phyloP scores from a whole-genome alignment of 2,888 invertebrate species.

The Lasioglossum malachurum region DNA sequence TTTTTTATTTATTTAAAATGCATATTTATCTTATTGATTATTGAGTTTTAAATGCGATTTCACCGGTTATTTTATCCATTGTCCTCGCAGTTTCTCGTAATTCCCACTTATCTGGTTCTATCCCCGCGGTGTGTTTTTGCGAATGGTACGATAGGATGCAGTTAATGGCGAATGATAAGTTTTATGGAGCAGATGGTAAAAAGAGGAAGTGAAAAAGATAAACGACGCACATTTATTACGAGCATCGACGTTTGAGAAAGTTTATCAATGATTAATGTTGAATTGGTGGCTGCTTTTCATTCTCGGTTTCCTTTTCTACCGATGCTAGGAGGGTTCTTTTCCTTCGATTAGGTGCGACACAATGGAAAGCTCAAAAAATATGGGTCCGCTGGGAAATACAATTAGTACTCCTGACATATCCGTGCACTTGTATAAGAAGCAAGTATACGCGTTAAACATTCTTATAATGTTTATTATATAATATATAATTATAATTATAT shows the following conservation, averaged over 20 bases:
- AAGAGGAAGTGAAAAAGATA: slow-evolving; percentile 58
- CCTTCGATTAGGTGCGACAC: slow-evolving; percentile 12
- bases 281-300: slow-evolving; percentile 43
- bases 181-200: slow-evolving; percentile 56
- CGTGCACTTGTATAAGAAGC: too few species aligned
- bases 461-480: not conserved
- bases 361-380: not conserved
- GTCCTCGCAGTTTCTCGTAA: not conserved
- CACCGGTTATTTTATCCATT: not conserved
- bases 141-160: slow-evolving; percentile 51
- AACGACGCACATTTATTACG: slow-evolving; percentile 65
- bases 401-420: not conserved
- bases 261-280: slow-evolving; percentile 70
- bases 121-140: slow-evolving; percentile 29
- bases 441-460: not conserved
- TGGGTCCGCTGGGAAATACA: not conserved
- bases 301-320: not conserved
- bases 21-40: not conserved
- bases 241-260: slow-evolving; percentile 60
- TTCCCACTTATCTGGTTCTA: not conserved
- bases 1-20: not conserved
- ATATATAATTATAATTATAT: too few species aligned
- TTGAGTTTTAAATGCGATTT: not conserved
- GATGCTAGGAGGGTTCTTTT: slow-evolving; percentile 9
- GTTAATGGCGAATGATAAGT: slow-evolving; percentile 65